Evolutionary conservation across 2,113 vertebrate species (phyloP), one percentile per base, ranked within the genome.

Genomic region (Nerophis ophidion): DNA sequence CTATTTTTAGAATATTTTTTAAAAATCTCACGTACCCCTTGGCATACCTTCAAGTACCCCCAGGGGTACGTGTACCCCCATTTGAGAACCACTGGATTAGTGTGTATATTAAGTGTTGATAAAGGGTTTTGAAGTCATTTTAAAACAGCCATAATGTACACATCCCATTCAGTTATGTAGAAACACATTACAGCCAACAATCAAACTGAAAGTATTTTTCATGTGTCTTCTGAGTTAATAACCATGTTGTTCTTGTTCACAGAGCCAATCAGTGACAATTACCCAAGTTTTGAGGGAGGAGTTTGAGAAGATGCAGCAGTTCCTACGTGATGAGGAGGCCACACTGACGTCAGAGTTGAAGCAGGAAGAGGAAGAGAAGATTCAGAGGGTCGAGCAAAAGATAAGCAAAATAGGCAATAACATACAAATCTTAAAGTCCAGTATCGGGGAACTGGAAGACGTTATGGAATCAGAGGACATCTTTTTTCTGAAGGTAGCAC

Each of bases 291-390:
- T 79, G 46, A 76, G 66, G 67, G 70, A 68, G 4, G 75, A 85
- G 60, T 85, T 85, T 66, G 81, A 83, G 62, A 83, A 82, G 67
- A 74, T 85, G 49, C 83, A 83, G 57, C 72, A 70, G 60, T 83
- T 73, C 70, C 73, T 85, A 10, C 72, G 58, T 1, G 81, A 85
- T 1, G 81, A 83, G 16, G 83, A 83, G 65, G 63, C 61, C 0
- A 55, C 75, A 34, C 33, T 72, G 40, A 69, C 77, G 44, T 64
- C 63, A 19, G 33, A 71, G 11, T 45, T 83, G 16, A 83, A 76
- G 33, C 72, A 80, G 33, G 83, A 85, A 56, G 79, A 83, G 48
- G 77, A 85, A 40, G 51, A 77, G 44, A 85, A 83, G 73, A 80
- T 57, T 59, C 73, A 51, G 47, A 77, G 19, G 60, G 64, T 75